Evolutionary conservation across 2,113 vertebrate species (phyloP), one percentile per base, ranked within the genome.

Genomic region (Urocitellus parryii): DNA sequence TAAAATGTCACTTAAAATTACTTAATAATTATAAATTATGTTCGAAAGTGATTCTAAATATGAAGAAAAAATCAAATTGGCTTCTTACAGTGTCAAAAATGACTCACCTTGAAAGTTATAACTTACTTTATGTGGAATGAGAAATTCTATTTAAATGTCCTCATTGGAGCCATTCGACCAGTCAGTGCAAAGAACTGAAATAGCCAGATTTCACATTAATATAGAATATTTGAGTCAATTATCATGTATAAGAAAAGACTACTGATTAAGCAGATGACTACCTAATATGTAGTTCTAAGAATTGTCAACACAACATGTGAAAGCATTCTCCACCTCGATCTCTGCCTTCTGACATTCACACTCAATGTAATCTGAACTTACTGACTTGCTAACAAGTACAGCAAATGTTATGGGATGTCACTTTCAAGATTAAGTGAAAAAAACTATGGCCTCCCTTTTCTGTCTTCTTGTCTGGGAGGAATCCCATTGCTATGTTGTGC

Each of bases 1-100:
- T 89, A 53, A 78, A 90, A 32, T 83, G 24, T 6, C 27, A 81
- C 72, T 87, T 68, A 91, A 83, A 78, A 37, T 65, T 72, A 72
- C 32, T 96, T 58, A 22, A 63, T 84, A 79, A 63, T 45, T 76
- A 70, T 45, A 72, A 96, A 90, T 87, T 87, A 56, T n/a, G 63
- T 67, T 61, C 73, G 56, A 87, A 79, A 24, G 14, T 1, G 1
- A 68, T 61, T 63, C n/a, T 58, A 92, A 86, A 76, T 83, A 45
- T 27, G 18, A 20, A 73, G n/a, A 88, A 51, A 45, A 91, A n/a
- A 77, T 82, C 53, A 90, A 72, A 77, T 65, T 89, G 5, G 10
- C 74, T 88, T 93, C 5, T 29, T 63, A 16, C 18, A 82, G 1
- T 83, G 39, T 53, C 42, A 91, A 83, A 80, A 91, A 84, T 88